Conservation (phyloP, 2,113 vertebrate species). For the Heptranchias perlo region DNA sequence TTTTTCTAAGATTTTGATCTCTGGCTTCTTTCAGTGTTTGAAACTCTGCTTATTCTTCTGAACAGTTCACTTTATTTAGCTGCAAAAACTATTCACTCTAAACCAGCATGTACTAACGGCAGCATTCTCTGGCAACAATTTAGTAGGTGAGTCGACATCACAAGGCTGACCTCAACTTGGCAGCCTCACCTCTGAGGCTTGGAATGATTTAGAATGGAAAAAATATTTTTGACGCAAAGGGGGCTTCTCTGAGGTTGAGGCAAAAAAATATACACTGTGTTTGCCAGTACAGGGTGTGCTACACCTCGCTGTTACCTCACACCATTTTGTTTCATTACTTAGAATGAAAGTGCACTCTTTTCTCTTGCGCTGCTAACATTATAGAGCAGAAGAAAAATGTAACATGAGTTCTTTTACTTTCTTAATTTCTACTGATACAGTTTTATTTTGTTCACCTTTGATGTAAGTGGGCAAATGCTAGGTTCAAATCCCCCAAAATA, state of each 20-base stretch:
- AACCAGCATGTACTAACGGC: slow-evolving; percentile 11
- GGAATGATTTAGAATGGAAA: slow-evolving; percentile 30
- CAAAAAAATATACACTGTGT: not conserved
- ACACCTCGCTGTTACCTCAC: slow-evolving; percentile 8
- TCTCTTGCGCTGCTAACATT: not conserved
- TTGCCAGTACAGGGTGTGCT: not conserved
- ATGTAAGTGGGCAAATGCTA: not conserved
- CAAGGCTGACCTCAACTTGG: slow-evolving; percentile 11
- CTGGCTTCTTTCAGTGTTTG: slow-evolving; percentile 25
- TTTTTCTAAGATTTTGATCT: not conserved
- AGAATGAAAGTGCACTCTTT: not conserved
- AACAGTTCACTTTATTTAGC: not conserved
- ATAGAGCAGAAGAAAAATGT: not conserved
- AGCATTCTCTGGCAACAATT: slow-evolving; percentile 33
- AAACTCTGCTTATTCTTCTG: slow-evolving; percentile 5
- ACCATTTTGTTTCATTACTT: not conserved
- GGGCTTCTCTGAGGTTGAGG: slow-evolving; percentile 14
- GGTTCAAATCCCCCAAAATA: slow-evolving; percentile 34
- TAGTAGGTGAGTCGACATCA: not conserved
- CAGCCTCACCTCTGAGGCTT: slow-evolving; percentile 15
- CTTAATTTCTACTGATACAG: not conserved
- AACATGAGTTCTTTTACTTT: not conserved
- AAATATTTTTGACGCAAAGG: not conserved
- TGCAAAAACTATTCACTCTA: not conserved
- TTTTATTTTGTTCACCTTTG: not conserved